Conservation (phyloP, 1,140 invertebrate species). For the Steinernema khuongi region DNA sequence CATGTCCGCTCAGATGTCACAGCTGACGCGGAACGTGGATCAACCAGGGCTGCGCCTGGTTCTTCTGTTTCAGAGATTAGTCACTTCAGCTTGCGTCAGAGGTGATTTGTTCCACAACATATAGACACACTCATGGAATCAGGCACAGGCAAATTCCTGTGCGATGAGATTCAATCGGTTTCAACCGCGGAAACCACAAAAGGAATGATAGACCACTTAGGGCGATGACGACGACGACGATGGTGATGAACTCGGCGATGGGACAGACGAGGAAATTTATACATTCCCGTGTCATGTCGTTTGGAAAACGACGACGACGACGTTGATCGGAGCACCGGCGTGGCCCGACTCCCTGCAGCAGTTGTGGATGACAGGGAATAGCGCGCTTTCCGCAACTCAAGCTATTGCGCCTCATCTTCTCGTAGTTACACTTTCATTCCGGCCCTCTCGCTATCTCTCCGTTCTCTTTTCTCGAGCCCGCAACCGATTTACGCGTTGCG, state of each 20-base stretch:
- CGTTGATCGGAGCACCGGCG: not conserved
- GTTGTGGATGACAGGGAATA: slow-evolving; percentile 14
- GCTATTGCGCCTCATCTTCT: slow-evolving; percentile 13
- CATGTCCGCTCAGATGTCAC: too few species aligned
- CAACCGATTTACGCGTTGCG: slow-evolving; percentile 9
- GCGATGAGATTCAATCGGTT: not conserved
- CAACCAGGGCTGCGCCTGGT: not conserved
- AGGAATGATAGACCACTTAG: not conserved
- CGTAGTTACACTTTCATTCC: slow-evolving; percentile 15
- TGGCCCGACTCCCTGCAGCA: slow-evolving; percentile 9
- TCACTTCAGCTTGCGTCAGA: not conserved
- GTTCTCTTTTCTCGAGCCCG: slow-evolving; percentile 9
- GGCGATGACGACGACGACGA: too few species aligned
- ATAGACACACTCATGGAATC: not conserved
- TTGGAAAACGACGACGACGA: not conserved
- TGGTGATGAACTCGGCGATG: too few species aligned
- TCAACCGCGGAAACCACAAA: not conserved
- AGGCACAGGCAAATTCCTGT: not conserved
- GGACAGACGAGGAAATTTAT: too few species aligned
- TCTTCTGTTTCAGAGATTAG: not conserved
- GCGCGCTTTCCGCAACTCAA: slow-evolving; percentile 14
- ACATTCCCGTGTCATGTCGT: too few species aligned
- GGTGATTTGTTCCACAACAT: not conserved
- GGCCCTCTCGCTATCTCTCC: slow-evolving; percentile 7
- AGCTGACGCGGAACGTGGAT: not conserved